Evolutionary conservation across 92 coral and sea anemone species (phyloP), one percentile per base, ranked within the genome.

Genomic region (Pocillopora grandis): DNA sequence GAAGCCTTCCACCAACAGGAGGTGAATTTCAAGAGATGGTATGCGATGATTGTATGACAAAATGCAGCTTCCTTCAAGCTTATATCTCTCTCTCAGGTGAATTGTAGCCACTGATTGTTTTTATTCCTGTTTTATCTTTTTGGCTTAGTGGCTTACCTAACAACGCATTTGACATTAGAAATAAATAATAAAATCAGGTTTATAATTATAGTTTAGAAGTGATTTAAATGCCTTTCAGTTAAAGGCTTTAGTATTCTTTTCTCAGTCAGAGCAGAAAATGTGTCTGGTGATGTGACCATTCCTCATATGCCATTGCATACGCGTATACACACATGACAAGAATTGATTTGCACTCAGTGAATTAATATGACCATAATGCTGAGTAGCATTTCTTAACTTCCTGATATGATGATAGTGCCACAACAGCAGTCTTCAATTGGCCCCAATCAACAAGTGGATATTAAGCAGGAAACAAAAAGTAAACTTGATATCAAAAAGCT

Each of bases 21-120:
- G 98, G 98, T 37, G 93, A 93, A 72, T 96, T 86, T 85, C 98
- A 92, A 75, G 99, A 96, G 86, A 94, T 96, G 99, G 92, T 94
- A 71, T 96, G 99, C 89, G 99, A 96, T 77, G 82, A 76, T 12
- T 96, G 99, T 76, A 92, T 91, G 97, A 88, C 79, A 48, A 92
- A 76, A 71, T 94, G 88, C 62, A 62, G 91, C 52, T 96, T 96
- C 68, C 90, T 96, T 58, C 93, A 94, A 71, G 97, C 98, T 6
- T 96, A 96, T 71, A 85, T 92, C n/a, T 72, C 90, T 20, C 78
- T 94, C 23, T 87, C 99, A 91, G 94, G 98, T 95, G 70, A 42
- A 76, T 63, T 2, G 59, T 23, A 27, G 1, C n/a, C 20, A 12
- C 4, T 42, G 4, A 42, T 42, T 42, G 8, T 42, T 2, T 2